These are phyloP conservation scores for Watsonalla binaria DNA, from an alignment of 2,888 invertebrate species.

Conservation along the genomic window DNA sequence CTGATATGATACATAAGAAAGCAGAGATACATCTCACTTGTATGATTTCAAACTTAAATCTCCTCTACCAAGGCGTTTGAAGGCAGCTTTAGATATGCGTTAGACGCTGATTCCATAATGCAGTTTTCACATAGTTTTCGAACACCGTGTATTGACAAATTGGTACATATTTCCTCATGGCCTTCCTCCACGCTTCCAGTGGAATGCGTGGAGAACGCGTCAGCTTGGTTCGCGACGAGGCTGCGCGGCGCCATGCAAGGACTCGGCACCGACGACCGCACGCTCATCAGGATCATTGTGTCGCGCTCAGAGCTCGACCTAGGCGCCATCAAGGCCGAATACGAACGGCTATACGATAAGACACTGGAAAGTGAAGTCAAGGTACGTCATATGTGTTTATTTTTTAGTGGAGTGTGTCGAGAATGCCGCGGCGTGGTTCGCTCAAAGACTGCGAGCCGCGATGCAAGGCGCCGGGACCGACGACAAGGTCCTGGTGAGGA, in stretches of 20 bases:
- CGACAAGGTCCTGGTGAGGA: constrained; percentile 82
- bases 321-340: constrained; percentile 83
- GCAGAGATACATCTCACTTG: too few species aligned
- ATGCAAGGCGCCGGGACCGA: constrained; percentile 86
- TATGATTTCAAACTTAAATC: too few species aligned
- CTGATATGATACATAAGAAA: too few species aligned
- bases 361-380: constrained; percentile 81
- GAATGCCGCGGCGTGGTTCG: constrained; percentile 84
- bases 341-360: constrained; percentile 83
- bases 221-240: constrained; percentile 84
- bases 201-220: constrained; percentile 82
- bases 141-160: background rate
- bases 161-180: too few species aligned
- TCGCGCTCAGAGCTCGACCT: constrained; percentile 85
- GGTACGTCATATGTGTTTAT: constrained; percentile 56
- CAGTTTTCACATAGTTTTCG: too few species aligned
- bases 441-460: constrained; percentile 80
- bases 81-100: too few species aligned
- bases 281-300: constrained; percentile 84
- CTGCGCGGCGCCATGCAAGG: constrained; percentile 83
- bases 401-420: constrained; percentile 85
- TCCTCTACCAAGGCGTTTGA: too few species aligned
- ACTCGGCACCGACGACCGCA: constrained; percentile 84
- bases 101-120: too few species aligned
- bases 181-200: constrained; percentile 64